Base-by-base conservation (phyloP, 2,797 vertebrate species). In the Aeoliscus strigatus region DNA sequence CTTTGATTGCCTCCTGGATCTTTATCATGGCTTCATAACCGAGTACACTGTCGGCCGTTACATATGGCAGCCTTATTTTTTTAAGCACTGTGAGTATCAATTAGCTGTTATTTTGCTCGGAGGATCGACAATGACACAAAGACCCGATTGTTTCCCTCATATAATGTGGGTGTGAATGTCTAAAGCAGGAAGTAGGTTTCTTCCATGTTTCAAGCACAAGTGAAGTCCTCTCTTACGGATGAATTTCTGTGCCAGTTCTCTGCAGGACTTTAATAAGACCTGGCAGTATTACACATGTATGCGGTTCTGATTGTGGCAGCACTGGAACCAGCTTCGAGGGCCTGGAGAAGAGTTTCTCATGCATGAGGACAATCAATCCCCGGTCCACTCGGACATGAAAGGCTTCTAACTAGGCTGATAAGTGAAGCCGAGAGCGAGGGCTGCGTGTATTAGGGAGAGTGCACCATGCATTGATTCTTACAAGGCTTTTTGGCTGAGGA, bases 1-100 rank as follows among this genome's bases (percentile, higher is more conserved):
- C 27, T 57, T 72, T 76, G 66, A 77, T 49, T 60, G 65, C 45
- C 23, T 41, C 26, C 50, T 42, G 14, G 56, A 73, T 77, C 66
- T 58, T 11, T 46, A 9, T 33, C 54, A 60, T 55, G 48, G 43
- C 53, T 73, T 25, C 33, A 31, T 50, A 66, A 70, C 41, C 49
- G 51, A 77, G 77, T 64, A 69, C 36, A 58, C 39, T 18, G 43
- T 60, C 21, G 12, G 34, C 54, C 31, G 41, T 39, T 67, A 45
- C 23, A 4, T 27, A 12, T 16, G 35, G 41, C 9, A 32, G 17
- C 58, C 38, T 49, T 39, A 2, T 18, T 42, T 66, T 65, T 65
- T 51, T 55, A 14, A 41, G 36, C 2, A 0, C 8, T 41, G 23
- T 36, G 11, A 39, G 37, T 49, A 58, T 52, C 24, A 60, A 70